Base-by-base conservation (phyloP, 2,797 vertebrate genomes). In the Molossus molossus region DNA sequence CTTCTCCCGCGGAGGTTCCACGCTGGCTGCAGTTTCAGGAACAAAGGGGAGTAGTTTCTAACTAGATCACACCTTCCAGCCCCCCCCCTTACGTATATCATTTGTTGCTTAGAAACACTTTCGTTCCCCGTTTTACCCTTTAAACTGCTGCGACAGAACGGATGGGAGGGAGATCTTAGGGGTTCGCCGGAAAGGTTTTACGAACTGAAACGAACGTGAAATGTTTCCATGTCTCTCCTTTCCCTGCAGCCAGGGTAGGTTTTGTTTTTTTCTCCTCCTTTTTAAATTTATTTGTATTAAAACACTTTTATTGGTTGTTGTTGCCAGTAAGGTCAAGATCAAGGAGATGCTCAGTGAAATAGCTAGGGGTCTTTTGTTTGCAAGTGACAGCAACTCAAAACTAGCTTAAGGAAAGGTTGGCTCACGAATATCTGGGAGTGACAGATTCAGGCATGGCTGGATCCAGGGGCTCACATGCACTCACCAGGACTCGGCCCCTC, bases 71-170 rank as follows among this genome's bases (percentile, higher is more conserved):
- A 18, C 65, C 57, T 84, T 57, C 58, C 23, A 21, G 55, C 76
- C 75, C 87, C 37, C 53, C 60, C 91, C 58, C 75, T 55, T 50
- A 92, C 11, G 5, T 86, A 17, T 94, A 64, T 86, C 87, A 94
- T 91, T 83, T 94, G 96, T 97, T 96, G 96, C 97, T 94, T 97
- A 92, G 96, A 91, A 96, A 97, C 93, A 83, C 14, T 64, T 75
- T 67, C 23, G 58, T 73, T 91, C 70, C 79, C 82, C 45, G 20
- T 79, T 88, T 96, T 88, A 93, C 86, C 87, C 95, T 84, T 58
- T 53, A 94, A 81, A 72, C 88, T 27, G 62, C 85, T 17, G 21
- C 33, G 85, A 58, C 64, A 79, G 81, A 23, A 33, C 9, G 1
- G 50, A 76, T 23, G 40, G 81, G 60, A 73, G 62, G 82, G 91